A percentile compares a stretch with the other conserved stretches of the same genome.
These are phyloP conservation scores for Hippocampus zosterae DNA, from an alignment of 2,113 vertebrate genomes.

Conservation along the genomic window DNA sequence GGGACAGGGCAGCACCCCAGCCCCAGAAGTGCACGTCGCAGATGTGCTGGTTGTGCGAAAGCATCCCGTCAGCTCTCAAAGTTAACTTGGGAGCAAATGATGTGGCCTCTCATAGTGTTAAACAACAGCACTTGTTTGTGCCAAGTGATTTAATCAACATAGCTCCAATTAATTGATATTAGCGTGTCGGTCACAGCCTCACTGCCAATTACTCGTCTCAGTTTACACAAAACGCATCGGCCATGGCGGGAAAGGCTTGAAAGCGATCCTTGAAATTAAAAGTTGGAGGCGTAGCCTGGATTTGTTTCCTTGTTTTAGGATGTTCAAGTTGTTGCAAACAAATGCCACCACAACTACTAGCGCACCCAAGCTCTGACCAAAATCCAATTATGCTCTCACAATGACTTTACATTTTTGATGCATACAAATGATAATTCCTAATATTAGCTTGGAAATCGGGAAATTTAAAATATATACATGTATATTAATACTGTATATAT, in stretches of 20 bases:
- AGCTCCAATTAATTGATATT: slow-evolving; percentile 54
- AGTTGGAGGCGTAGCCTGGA: background rate
- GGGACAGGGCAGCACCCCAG: too few species aligned
- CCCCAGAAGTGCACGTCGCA: background rate
- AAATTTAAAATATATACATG: background rate
- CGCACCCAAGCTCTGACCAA: background rate
- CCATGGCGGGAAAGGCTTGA: slow-evolving; percentile 1
- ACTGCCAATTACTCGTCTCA: slow-evolving; percentile 40
- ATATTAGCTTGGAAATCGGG: background rate
- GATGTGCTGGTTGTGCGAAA: background rate
- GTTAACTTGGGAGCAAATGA: slow-evolving; percentile 12
- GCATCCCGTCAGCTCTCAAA: background rate
- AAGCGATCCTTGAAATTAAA: background rate
- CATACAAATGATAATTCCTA: background rate
- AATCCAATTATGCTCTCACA: background rate
- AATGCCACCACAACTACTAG: background rate
- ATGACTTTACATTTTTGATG: background rate
- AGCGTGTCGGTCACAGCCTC: slow-evolving; percentile 39
- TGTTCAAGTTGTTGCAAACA: background rate
- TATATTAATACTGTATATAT: too few species aligned
- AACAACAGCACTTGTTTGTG: slow-evolving; percentile 38
- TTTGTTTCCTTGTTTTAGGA: background rate
- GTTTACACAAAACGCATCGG: slow-evolving; percentile 28
- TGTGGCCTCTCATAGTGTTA: slow-evolving; percentile 29
- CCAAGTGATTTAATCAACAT: slow-evolving; percentile 31